Base-by-base conservation (phyloP, 92 coral and sea anemone species). In the Diadumene lineata region DNA sequence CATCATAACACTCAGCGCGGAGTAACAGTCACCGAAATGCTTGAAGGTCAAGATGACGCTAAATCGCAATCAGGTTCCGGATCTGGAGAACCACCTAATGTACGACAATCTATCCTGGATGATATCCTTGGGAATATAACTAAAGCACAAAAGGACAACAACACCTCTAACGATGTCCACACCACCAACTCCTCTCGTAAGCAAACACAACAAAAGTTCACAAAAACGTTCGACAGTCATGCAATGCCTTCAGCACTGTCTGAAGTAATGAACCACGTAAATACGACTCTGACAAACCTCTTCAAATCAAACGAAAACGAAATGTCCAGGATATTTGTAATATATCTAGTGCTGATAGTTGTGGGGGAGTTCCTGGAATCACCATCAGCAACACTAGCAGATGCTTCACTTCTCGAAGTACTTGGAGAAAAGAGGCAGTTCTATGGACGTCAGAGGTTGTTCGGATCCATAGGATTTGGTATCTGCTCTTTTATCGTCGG, bases 391-490 rank as follows among this genome's bases (percentile, higher is more conserved):
- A 92, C 99, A 2, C 57, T 96, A 34, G 93, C 99, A 7, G 99
- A 96, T 72, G 99, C 99, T 30, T 93, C 99, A 22, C 86, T 96
- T 11, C 89, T 93, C 16, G 98, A 96, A 51, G 85, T 77, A 64
- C 99, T 96, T 63, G 99, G 99, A 43, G 99, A 96, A 74, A 91
- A 89, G 34, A 81, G 99, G 76, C 88, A 93, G 48, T 85, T 78
- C 60, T 96, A 96, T 76, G 99, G 99, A 71, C 92, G 86, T 55
- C 99, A 96, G 76, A 92, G 99, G 75, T 64, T 96, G 46, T 96
- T 97, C 92, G 99, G 99, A n/a, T 96, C 99, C 78, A 78, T 96
- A 11, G 99, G 99, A n/a, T 90, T 92, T 89, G 99, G 99, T 23
- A 72, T 92, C 18, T 92, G 81, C 64, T 96, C 99, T 81, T 92